Base-by-base conservation (phyloP, 2,888 invertebrate genomes). In the Drosophila anceps region DNA sequence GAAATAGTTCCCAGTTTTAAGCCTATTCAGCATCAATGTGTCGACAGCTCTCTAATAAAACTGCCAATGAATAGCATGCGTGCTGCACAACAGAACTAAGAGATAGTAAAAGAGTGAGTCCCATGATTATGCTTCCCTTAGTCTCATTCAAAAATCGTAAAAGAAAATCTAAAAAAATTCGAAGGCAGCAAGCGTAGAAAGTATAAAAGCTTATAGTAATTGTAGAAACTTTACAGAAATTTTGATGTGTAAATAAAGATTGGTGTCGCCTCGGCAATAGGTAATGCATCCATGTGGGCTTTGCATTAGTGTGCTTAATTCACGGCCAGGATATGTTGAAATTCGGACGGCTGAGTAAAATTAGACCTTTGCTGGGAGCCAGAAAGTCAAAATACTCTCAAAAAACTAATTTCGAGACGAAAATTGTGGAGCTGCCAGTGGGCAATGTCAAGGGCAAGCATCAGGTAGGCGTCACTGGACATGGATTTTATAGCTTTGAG, bases 401-500 rank as follows among this genome's bases (percentile, higher is more conserved):
- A 20, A 46, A 58, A 13, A 10, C 10, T 3, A 10, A 8, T 4
- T 1, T 29, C 24, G 46, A 61, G 18, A 43, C 71, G 3, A 75
- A 66, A 54, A 58, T 75, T 33, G 65, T 87, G 2, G 59, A 84
- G 20, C 62, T 88, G 57, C 73, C 82, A 0, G 69, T 89, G 51
- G 92, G 92, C 3, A 84, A 69, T 10, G 82, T 92, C 3, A 76
- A 69, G 29, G 92, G 92, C 9, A 82, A 76, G n/a, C 77, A 80
- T 51, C 80, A 88, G 20, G 37, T 57, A 9, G 81, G 91, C 1
- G 33, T 84, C 1, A 87, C 88, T 37, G 86, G 87, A 0, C 76
- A 83, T 48, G 24, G 20, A 0, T 92, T 79, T 46, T 87, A 79
- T 12, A 89, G 86, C 35, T 92, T 92, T 24, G 88, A 90, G 57